Base-by-base conservation (phyloP, 1,140 invertebrate species). In the Scylla paramamosain region DNA sequence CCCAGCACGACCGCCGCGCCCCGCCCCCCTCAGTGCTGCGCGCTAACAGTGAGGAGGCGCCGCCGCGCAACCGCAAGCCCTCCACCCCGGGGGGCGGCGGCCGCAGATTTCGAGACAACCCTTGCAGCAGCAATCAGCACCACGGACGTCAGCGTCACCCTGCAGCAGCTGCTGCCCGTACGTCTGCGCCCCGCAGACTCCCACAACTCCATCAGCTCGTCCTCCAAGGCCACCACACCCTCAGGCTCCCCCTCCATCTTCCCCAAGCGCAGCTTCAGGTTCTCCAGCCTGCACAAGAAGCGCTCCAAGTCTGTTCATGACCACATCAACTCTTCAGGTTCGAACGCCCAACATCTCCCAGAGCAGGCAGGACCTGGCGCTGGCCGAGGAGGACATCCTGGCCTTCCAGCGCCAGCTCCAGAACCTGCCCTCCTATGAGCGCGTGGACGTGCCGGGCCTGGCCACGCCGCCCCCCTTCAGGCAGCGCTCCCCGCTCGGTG, bases 341-440 rank as follows among this genome's bases (percentile, higher is more conserved):
- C 93, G n/a, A 93, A 93, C 94, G 20, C 93, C 94, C 12, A 88
- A 95, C 77, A 90, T 96, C 52, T 90, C 59, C 46, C 82, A 93
- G 52, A 91, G 92, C 31, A 46, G 90, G 10, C 90, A 94, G 14
- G 96, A 96, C 88, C 93, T 96, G 93, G 48, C 91, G 29, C 59
- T 93, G 10, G 92, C 90, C n/a, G 97, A 97, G 96, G 97, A 97
- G 91, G 97, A 97, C 93, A 97, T 97, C 46, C 96, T 97, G 20
- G 97, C 97, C 4, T 97, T 97, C 95, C 97, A 97, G 96, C 96
- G 97, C 91, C 97, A 97, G 92, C 96, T 97, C 6, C 97, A 97
- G 96, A 97, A 97, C 95, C 96, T 97, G 91, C 97, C 97, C 0
- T 97, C 97, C 91, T 97, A 97, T 95, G 96, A 96, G 48, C 96